These are phyloP conservation scores for Eupithecia centaureata DNA, from an alignment of 2,888 invertebrate species.

Conservation along the genomic window DNA sequence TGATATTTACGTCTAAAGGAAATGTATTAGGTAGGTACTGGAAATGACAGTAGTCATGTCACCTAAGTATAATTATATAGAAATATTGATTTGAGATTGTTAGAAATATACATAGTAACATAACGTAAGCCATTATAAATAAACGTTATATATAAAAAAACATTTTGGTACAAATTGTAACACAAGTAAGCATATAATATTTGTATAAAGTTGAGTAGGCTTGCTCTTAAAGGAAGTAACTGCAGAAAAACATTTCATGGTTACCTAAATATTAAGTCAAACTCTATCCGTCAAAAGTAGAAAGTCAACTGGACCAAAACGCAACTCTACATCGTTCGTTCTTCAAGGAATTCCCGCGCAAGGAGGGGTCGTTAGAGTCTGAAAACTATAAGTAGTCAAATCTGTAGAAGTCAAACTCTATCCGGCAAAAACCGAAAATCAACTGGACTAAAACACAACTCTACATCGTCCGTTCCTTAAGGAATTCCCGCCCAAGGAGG, in stretches of 20 bases:
- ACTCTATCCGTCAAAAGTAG: neutral
- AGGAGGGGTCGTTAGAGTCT: slow-evolving; percentile 38
- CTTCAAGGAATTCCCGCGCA: slow-evolving; percentile 46
- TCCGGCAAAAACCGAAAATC: neutral
- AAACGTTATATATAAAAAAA: too few relatives aligned
- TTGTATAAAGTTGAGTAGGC: neutral
- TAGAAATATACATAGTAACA: too few relatives aligned
- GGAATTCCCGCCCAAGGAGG: slow-evolving; percentile 48
- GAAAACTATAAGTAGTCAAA: slow-evolving; percentile 48
- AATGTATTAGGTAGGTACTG: neutral
- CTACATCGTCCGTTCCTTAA: slow-evolving; percentile 9
- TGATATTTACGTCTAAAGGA: too few relatives aligned
- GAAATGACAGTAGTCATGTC: too few relatives aligned
- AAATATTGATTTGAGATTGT: too few relatives aligned
- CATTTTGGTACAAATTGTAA: neutral
- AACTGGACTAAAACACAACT: neutral
- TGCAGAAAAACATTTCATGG: neutral
- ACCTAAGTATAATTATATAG: too few relatives aligned
- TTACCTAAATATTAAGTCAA: too few relatives aligned
- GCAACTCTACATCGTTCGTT: slow-evolving; percentile 11
- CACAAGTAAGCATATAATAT: neutral
- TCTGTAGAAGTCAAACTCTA: neutral
- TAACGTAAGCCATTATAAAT: too few relatives aligned
- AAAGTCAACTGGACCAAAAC: neutral
- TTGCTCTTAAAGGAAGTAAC: neutral